phyloP scores from a whole-genome alignment of 2,113 vertebrate species.

The Heloderma charlesbogerti region DNA sequence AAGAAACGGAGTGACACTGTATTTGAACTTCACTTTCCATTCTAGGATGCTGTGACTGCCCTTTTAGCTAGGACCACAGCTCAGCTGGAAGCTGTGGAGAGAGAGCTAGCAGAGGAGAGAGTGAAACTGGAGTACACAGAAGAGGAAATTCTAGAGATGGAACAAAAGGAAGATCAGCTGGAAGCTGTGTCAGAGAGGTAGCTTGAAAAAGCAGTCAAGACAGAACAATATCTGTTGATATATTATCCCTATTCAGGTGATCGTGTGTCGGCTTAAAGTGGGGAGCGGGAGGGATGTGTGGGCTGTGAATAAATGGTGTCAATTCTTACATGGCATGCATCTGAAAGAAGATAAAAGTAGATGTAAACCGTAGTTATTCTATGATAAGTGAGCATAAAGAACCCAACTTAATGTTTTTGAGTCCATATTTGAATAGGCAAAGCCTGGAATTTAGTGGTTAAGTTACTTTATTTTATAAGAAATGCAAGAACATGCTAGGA shows the following conservation, averaged over 20 bases:
- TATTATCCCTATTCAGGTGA: too few species aligned
- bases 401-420: neutral
- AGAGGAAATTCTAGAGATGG: conserved; percentile 84
- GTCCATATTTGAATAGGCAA: neutral
- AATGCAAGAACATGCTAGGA: neutral
- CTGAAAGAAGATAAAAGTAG: neutral
- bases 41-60: conserved; percentile 85
- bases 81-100: conserved; percentile 86
- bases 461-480: neutral
- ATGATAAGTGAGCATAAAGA: neutral
- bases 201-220: neutral
- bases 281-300: neutral
- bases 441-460: neutral
- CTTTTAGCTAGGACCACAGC: conserved; percentile 83
- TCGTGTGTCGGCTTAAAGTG: too few species aligned
- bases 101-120: conserved; percentile 82
- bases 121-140: conserved; percentile 84
- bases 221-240: neutral
- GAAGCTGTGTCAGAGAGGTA: conserved; percentile 90
- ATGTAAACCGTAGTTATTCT: neutral
- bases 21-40: conserved; percentile 5
- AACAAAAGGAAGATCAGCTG: conserved; percentile 86
- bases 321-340: neutral
- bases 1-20: rapidly evolving
- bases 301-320: neutral